These are phyloP conservation scores for Pipra filicauda DNA, from an alignment of 2,113 vertebrate species.

Conservation along the genomic window DNA sequence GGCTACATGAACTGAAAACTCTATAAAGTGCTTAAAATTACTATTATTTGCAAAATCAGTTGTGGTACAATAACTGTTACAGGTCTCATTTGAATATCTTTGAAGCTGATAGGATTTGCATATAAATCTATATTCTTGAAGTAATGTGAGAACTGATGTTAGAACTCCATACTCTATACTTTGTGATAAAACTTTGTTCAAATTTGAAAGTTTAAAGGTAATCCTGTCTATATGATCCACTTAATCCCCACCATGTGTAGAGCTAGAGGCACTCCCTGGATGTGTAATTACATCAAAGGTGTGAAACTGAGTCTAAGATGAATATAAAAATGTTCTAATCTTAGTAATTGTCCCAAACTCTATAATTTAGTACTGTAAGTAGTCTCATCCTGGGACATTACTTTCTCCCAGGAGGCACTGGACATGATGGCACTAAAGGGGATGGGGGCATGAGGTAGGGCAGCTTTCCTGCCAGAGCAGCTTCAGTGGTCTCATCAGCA, in stretches of 20 bases:
- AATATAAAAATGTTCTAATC: neutral
- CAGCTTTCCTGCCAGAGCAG: neutral
- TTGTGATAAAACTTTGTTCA: neutral
- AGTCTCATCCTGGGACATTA: neutral
- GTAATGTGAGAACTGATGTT: neutral
- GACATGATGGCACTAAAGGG: neutral
- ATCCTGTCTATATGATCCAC: neutral
- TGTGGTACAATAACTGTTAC: neutral
- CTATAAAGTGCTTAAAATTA: neutral
- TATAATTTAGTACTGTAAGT: neutral
- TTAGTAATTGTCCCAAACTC: neutral
- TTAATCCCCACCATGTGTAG: neutral
- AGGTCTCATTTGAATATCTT: slow-evolving; percentile 20
- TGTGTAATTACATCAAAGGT: neutral
- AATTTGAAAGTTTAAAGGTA: neutral
- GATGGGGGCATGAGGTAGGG: neutral
- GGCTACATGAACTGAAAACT: neutral
- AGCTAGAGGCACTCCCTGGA: neutral
- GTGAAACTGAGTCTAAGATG: neutral
- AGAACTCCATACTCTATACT: neutral
- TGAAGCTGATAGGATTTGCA: neutral
- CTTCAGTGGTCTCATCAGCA: neutral
- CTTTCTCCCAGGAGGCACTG: neutral
- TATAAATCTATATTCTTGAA: neutral
- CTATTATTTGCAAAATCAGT: neutral